Base-by-base conservation (phyloP, 2,888 invertebrate species). In the Oxyscelio sp. region DNA sequence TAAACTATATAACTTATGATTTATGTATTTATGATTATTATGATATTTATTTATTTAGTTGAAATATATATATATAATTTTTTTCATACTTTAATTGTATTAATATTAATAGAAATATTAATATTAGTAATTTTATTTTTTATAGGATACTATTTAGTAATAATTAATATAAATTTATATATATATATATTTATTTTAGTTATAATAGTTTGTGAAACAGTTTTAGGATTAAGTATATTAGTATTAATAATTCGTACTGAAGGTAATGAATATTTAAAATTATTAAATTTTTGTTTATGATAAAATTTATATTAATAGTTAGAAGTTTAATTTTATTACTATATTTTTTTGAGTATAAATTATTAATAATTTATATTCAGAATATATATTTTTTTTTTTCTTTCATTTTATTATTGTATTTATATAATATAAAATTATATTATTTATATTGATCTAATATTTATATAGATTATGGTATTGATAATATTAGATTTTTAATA, bases 141-240 rank as follows among this genome's bases (percentile, higher is more conserved):
- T 86, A 91, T 95, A 92, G 87, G 95, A 89, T 56, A 85, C 17
- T 83, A 27, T 56, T 63, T 45, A 50, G 24, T 52, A 17, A 11
- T 50, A 50, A 54, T 15, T 70, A 31, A 27, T 45, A 21, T 40
- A 52, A 95, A 95, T 93, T 92, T 94, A 90, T 96, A 95, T 95
- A 95, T 96, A 94, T 90, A 95, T 96, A 92, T 92, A 92, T 96
- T 95, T 95, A 68, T 82, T 38, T 95, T 96, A 92, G 95, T 95
- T 74, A 95, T 96, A 95, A 94, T 95, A 81, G 96, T 96, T 63
- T 96, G 96, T 96, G 96, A 96, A 24, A 95, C 96, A 0, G 95
- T 95, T 87, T 95, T 96, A 94, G 96, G 96, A 0, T 89, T 96
- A 90, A 95, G 95, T 6, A 95, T 96, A 95, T 95, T 96, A 94